Base-by-base conservation (phyloP, 2,113 vertebrate genomes). In the Camelus dromedarius region DNA sequence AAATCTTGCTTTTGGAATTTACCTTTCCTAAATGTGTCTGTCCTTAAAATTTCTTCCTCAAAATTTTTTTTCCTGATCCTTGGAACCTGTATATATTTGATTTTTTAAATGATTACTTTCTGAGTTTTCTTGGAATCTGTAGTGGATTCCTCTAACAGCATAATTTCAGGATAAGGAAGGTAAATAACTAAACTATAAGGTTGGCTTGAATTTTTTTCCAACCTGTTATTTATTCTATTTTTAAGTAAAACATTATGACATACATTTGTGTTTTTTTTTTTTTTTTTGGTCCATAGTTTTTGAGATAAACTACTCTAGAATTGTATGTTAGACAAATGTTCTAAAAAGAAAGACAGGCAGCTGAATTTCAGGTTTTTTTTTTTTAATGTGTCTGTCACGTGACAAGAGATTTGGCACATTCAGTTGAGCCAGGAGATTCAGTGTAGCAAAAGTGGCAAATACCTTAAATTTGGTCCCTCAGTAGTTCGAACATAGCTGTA, bases 301-400 rank as follows among this genome's bases (percentile, higher is more conserved):
- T 73, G 32, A 56, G 75, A 73, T 22, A 20, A 30, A 76, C 62
- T 28, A 10, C 30, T 94, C 64, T 84, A 84, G 82, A 95, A 81
- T 48, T 93, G 5, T 42, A 1, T 62, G 58, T 60, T 80, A 86
- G 91, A 79, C 32, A 77, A 15, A 82, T 7, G 35, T 66, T 95
- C 80, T 70, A 64, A 90, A 93, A 75, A 89, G 66, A 77, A 82
- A 94, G 30, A 85, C 12, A 77, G 62, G 64, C 89, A 83, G 93
- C 93, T 82, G 84, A 87, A 75, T 91, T 92, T 93, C n/a, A n/a
- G 3, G 38, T 4, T 42, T 42, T 42, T 42, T 38, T 50, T 89
- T 91, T 95, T 90, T 96, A 94, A 79, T 81, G 32, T 93, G 76
- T 85, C 75, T 95, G 72, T 88, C 83, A 15, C 6, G 6, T 42